These are phyloP conservation scores for Anser brachyrhynchus DNA, from an alignment of 2,113 vertebrate species.

Conservation along the genomic window DNA sequence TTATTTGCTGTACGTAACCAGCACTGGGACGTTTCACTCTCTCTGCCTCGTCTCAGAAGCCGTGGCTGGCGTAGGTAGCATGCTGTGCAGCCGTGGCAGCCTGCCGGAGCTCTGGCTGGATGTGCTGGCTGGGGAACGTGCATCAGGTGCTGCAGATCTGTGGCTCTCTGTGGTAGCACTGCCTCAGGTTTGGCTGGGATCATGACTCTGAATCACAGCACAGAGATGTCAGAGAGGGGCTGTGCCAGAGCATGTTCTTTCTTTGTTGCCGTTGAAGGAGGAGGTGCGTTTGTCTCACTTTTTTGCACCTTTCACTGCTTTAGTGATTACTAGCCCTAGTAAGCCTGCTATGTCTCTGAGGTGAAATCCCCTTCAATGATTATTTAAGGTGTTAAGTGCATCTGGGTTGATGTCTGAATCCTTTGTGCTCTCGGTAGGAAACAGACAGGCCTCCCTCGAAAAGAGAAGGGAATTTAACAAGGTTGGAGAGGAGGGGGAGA, in stretches of 20 bases:
- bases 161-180: background rate
- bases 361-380: background rate
- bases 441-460: background rate
- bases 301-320: background rate
- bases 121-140: background rate
- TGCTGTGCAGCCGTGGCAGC: background rate
- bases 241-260: background rate
- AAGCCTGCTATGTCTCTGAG: background rate
- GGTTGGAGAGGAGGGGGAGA: no score
- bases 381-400: background rate
- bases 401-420: background rate
- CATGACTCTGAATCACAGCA: background rate
- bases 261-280: background rate
- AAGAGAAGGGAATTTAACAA: background rate
- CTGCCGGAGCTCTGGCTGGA: no score
- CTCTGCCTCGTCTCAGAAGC: background rate
- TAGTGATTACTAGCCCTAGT: background rate
- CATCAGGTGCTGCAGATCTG: background rate
- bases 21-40: background rate
- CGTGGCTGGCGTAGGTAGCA: background rate
- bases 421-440: background rate
- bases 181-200: background rate
- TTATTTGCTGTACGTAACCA: background rate
- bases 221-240: background rate
- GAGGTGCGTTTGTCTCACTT: background rate